phyloP scores from a whole-genome alignment of 2,888 invertebrate genomes.

The Acanthacorydalis orientalis region DNA sequence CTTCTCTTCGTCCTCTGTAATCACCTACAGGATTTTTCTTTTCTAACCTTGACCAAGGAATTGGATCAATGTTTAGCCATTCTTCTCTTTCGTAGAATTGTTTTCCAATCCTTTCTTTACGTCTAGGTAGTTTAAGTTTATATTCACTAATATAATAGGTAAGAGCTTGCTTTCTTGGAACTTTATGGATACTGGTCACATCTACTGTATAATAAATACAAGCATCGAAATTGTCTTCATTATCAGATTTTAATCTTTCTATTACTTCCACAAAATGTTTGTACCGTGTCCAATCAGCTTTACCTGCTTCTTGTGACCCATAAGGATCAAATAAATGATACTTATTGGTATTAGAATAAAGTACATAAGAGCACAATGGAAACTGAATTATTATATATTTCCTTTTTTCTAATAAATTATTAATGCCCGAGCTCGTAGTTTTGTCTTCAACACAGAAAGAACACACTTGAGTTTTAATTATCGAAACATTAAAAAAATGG shows the following conservation, averaged over 20 bases:
- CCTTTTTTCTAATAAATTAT: slow-evolving; percentile 17
- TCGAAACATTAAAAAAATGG: slow-evolving; percentile 41
- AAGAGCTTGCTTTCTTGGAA: slow-evolving; percentile 29
- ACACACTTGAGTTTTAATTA: slow-evolving; percentile 33
- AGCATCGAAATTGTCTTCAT: slow-evolving; percentile 20
- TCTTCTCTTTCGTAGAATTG: slow-evolving; percentile 22
- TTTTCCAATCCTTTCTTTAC: slow-evolving; percentile 23
- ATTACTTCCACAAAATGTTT: slow-evolving; percentile 23
- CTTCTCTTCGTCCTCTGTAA: slow-evolving; percentile 14
- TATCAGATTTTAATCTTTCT: slow-evolving; percentile 21
- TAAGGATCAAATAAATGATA: slow-evolving; percentile 49
- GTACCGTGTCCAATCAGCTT: slow-evolving; percentile 33
- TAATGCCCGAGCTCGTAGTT: background rate
- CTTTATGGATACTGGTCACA: slow-evolving; percentile 34
- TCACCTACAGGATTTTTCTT: slow-evolving; percentile 15
- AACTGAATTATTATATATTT: slow-evolving; percentile 40
- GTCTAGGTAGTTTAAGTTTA: slow-evolving; percentile 26
- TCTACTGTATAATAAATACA: slow-evolving; percentile 38
- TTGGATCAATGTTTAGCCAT: slow-evolving; percentile 22
- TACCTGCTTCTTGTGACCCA: slow-evolving; percentile 12
- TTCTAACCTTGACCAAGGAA: slow-evolving; percentile 21
- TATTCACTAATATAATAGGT: slow-evolving; percentile 31
- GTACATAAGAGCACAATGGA: slow-evolving; percentile 34
- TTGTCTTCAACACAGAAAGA: slow-evolving; percentile 17
- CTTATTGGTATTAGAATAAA: slow-evolving; percentile 35